phyloP scores from a whole-genome alignment of 2,113 vertebrate species.

The Anguilla rostrata region DNA sequence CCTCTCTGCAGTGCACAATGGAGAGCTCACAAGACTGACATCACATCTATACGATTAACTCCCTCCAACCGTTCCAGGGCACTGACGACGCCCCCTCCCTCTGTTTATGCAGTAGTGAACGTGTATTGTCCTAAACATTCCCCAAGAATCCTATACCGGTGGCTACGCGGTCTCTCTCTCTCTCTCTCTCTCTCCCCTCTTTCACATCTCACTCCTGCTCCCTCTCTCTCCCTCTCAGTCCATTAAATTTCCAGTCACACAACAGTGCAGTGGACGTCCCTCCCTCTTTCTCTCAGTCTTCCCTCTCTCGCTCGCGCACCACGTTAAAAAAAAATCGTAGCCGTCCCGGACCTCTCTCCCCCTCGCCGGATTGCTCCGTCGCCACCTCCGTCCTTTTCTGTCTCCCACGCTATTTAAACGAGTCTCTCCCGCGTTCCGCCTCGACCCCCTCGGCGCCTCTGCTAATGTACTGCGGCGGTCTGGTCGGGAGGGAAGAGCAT shows the following conservation, averaged over 20 bases:
- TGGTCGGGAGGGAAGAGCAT: constrained; percentile 30
- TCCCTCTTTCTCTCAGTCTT: constrained; percentile 51
- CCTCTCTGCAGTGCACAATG: constrained; percentile 43
- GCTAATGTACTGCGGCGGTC: constrained; percentile 58
- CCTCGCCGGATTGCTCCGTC: constrained; percentile 49
- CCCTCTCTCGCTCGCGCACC: constrained; percentile 47
- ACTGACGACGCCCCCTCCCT: constrained; percentile 15
- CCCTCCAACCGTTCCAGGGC: constrained; percentile 2
- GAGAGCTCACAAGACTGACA: constrained; percentile 45
- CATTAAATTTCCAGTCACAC: constrained; percentile 85
- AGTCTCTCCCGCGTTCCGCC: constrained; percentile 39
- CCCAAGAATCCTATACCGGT: constrained; percentile 55
- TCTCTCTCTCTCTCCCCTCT: constrained; percentile 37
- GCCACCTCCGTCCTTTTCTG: constrained; percentile 54
- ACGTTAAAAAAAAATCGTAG: constrained; percentile 45
- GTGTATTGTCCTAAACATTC: constrained; percentile 43
- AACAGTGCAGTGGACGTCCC: constrained; percentile 82
- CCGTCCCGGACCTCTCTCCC: constrained; percentile 54
- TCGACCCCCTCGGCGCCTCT: constrained; percentile 46
- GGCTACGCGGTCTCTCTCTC: constrained; percentile 48
- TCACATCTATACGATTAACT: constrained; percentile 38
- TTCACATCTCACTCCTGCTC: constrained; percentile 44
- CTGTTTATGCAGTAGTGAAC: constrained; percentile 46
- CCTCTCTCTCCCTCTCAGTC: constrained; percentile 56
- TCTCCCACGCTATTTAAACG: constrained; percentile 48